A percentile compares a stretch with the other conserved stretches of the same genome.
phyloP scores from a whole-genome alignment of 2,113 vertebrate species.

The Cacatua alba region DNA sequence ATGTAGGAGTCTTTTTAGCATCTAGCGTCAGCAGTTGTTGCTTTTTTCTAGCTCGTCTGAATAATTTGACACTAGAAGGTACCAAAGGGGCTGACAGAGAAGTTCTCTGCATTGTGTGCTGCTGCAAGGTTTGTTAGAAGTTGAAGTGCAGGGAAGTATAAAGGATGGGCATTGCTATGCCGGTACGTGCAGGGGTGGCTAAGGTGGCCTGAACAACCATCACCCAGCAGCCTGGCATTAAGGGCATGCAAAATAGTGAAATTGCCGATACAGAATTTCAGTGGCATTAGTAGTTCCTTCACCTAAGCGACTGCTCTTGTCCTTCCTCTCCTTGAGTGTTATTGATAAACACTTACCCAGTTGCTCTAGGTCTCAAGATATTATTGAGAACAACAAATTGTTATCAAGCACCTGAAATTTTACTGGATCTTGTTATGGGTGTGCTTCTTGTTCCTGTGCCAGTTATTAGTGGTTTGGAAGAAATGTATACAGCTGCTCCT shows the following conservation, averaged over 20 bases:
- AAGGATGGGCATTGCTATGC: background rate
- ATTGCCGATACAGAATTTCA: background rate
- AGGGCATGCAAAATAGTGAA: background rate
- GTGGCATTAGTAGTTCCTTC: background rate
- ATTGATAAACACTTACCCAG: background rate
- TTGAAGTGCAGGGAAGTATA: background rate
- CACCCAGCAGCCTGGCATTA: background rate
- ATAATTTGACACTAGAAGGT: constrained; percentile 29
- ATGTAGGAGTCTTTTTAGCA: background rate
- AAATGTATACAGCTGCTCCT: background rate
- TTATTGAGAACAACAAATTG: background rate
- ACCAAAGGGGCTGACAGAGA: background rate
- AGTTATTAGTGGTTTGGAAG: background rate
- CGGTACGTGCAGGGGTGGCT: background rate
- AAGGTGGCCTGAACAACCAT: background rate
- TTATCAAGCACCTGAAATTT: background rate
- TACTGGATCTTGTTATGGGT: background rate
- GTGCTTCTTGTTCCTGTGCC: background rate
- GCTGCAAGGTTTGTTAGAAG: background rate
- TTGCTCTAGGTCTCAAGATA: background rate
- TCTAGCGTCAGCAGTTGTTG: constrained; percentile 18
- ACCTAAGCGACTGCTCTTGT: background rate
- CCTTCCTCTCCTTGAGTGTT: background rate
- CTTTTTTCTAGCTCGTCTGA: background rate
- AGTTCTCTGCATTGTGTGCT: background rate